Evolutionary conservation across 2,113 vertebrate genomes (phyloP).

Genomic region (Dendropsophus ebraccatus): DNA sequence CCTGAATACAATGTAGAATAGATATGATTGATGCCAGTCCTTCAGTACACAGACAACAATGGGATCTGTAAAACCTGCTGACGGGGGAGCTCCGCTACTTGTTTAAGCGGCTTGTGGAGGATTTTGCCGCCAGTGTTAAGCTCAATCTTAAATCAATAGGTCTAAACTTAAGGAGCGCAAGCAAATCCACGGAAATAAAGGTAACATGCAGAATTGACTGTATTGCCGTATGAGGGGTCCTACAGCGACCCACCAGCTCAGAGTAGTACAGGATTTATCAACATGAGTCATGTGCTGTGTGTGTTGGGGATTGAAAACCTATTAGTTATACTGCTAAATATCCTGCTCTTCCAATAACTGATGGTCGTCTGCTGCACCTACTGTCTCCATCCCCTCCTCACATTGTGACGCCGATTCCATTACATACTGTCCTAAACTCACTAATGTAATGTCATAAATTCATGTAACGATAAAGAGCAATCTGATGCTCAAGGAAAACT

Average conservation of each 20-base stretch:
- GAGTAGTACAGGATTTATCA: not conserved
- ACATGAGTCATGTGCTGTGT: not conserved
- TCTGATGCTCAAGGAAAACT: too few relatives aligned
- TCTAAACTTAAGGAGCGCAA: not conserved
- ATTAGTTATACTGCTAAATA: too few relatives aligned
- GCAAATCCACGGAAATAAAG: not conserved
- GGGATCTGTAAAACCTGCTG: slow-evolving; percentile 37
- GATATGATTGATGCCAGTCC: slow-evolving; percentile 31
- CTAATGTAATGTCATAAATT: too few relatives aligned
- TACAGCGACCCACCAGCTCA: not conserved
- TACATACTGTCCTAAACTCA: too few relatives aligned
- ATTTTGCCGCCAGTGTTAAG: slow-evolving; percentile 5
- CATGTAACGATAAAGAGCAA: too few relatives aligned
- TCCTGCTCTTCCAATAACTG: too few relatives aligned
- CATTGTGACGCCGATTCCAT: too few relatives aligned
- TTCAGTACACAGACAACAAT: slow-evolving; percentile 28
- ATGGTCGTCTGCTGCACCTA: too few relatives aligned
- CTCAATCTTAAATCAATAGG: slow-evolving; percentile 24
- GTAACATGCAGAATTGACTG: not conserved
- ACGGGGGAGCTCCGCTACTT: not conserved
- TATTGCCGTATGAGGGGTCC: not conserved
- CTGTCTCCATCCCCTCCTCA: too few relatives aligned
- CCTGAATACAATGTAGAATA: not conserved
- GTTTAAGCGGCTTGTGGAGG: slow-evolving; percentile 13
- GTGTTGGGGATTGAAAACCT: too few relatives aligned